Evolutionary conservation across 2,888 invertebrate species (phyloP).

Genomic region (Idaea straminata): DNA sequence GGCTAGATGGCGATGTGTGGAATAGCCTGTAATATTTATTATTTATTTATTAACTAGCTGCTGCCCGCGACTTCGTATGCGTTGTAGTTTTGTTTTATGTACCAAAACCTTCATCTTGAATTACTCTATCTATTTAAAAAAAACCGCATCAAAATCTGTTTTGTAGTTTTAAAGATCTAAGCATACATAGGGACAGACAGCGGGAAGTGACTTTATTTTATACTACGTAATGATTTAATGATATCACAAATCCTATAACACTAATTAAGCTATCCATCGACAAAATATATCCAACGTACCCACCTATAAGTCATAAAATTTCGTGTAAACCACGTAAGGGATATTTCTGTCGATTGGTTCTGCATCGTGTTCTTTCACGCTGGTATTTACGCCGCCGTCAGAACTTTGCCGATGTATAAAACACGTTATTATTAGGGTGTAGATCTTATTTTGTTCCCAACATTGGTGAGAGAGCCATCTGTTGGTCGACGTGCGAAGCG

Average conservation of each 20-base stretch:
- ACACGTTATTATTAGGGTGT: slow-evolving; percentile 73
- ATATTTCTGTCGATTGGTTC: slow-evolving; percentile 72
- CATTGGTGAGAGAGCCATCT: slow-evolving; percentile 78
- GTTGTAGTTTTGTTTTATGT: too few species aligned
- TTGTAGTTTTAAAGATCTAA: too few species aligned
- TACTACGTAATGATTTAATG: too few species aligned
- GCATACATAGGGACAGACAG: too few species aligned
- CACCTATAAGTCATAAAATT: slow-evolving; percentile 12
- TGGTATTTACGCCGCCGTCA: slow-evolving; percentile 66
- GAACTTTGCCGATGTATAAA: slow-evolving; percentile 71
- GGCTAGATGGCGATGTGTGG: too few species aligned
- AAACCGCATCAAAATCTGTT: too few species aligned
- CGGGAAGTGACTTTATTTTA: too few species aligned
- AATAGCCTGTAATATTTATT: too few species aligned
- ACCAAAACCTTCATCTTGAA: too few species aligned
- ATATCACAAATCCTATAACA: background rate
- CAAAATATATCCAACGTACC: background rate
- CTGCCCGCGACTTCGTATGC: too few species aligned
- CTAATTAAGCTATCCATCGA: background rate
- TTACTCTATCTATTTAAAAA: too few species aligned
- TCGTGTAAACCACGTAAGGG: slow-evolving; percentile 55
- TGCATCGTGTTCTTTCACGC: slow-evolving; percentile 72
- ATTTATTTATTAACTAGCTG: too few species aligned
- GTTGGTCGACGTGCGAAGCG: slow-evolving; percentile 60
- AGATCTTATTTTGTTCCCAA: slow-evolving; percentile 74